Evolutionary conservation across 1,140 invertebrate genomes (phyloP).

Genomic region (Cherax destructor): DNA sequence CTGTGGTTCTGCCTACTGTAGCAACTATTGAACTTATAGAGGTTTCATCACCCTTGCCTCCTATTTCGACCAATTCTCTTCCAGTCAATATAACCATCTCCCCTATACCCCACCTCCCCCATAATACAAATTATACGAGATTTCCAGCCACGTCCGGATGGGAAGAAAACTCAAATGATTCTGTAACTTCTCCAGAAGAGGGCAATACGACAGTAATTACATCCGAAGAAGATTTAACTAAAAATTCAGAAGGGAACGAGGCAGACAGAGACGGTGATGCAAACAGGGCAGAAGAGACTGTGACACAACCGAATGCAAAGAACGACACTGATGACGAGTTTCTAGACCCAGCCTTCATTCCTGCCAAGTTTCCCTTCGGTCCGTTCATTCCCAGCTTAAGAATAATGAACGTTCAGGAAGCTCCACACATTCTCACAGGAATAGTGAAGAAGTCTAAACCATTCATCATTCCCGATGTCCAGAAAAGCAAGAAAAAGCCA

Average conservation of each 20-base stretch:
- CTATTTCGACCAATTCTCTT: background rate
- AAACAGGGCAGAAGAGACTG: background rate
- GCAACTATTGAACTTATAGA: slow-evolving; percentile 17
- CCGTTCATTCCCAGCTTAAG: slow-evolving; percentile 31
- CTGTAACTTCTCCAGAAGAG: background rate
- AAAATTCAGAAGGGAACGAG: background rate
- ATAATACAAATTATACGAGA: background rate
- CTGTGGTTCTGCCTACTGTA: background rate
- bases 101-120: no score
- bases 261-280: background rate
- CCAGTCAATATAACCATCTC: background rate
- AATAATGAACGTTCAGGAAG: background rate
- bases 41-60: background rate
- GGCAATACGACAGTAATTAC: background rate
- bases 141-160: no score
- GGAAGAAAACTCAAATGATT: background rate
- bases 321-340: background rate
- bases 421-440: background rate
- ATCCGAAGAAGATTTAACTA: no score
- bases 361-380: slow-evolving; percentile 54
- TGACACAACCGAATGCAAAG: background rate
- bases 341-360: slow-evolving; percentile 37
- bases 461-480: background rate
- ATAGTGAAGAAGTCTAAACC: slow-evolving; percentile 19
- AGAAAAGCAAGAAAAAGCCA: background rate